phyloP scores from a whole-genome alignment of 1,140 invertebrate species.

The Cydia strobilella region DNA sequence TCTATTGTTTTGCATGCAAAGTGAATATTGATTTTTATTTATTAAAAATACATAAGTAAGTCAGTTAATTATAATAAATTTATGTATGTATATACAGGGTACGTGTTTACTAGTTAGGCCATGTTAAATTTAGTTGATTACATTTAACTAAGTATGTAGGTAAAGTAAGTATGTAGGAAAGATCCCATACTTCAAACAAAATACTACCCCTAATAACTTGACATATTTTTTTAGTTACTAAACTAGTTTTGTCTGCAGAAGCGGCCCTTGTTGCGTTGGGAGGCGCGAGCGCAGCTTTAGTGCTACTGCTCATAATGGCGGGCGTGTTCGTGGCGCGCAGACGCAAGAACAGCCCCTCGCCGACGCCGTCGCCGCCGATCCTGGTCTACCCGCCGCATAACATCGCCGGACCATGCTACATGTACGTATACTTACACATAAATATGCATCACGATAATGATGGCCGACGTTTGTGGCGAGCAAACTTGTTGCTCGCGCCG shows the following conservation, averaged over 20 bases:
- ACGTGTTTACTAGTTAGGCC: too few relatives aligned
- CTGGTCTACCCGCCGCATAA: constrained; percentile 73
- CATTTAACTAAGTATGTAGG: too few relatives aligned
- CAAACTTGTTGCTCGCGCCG: too few relatives aligned
- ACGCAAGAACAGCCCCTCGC: constrained; percentile 69
- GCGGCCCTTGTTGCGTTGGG: constrained; percentile 68
- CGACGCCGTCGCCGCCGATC: constrained; percentile 67
- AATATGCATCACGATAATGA: background rate
- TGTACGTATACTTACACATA: constrained; percentile 56
- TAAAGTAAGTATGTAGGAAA: too few relatives aligned
- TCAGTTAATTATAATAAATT: too few relatives aligned
- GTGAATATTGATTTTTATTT: too few relatives aligned
- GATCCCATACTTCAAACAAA: too few relatives aligned
- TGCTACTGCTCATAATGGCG: constrained; percentile 70
- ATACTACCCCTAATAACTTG: background rate
- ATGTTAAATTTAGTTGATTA: too few relatives aligned
- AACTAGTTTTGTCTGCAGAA: constrained; percentile 49
- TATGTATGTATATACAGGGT: too few relatives aligned
- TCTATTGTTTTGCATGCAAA: too few relatives aligned
- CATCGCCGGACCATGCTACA: constrained; percentile 64
- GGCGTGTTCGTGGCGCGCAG: constrained; percentile 68
- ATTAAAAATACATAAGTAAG: too few relatives aligned
- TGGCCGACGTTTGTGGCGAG: too few relatives aligned
- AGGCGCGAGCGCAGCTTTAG: constrained; percentile 68
- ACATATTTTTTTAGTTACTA: background rate